phyloP scores from a whole-genome alignment of 2,888 invertebrate genomes.

The Caenorhabditis virilis region DNA sequence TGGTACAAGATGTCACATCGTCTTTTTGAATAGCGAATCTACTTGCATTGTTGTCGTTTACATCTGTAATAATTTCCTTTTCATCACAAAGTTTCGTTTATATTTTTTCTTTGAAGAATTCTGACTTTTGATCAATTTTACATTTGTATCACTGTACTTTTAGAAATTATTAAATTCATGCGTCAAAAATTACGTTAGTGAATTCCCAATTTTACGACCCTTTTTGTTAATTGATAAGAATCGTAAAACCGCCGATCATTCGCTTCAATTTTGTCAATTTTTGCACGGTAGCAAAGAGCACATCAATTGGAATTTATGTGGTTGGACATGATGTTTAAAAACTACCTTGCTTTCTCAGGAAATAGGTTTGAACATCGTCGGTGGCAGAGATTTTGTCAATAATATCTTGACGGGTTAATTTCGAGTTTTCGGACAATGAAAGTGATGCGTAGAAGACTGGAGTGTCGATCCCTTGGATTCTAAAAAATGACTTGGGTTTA shows the following conservation, averaged over 20 bases:
- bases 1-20: slow-evolving; percentile 22
- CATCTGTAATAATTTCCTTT: neutral
- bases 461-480: slow-evolving; percentile 23
- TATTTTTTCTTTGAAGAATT: neutral
- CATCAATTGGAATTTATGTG: neutral
- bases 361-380: slow-evolving; percentile 25
- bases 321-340: neutral
- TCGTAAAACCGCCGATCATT: too few relatives aligned
- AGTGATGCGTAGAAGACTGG: slow-evolving; percentile 29
- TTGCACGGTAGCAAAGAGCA: neutral
- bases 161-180: too few relatives aligned
- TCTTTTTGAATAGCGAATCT: neutral
- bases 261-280: too few relatives aligned
- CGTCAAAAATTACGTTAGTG: neutral
- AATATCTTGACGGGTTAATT: slow-evolving; percentile 26
- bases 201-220: slow-evolving; percentile 9
- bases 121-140: neutral
- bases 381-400: slow-evolving; percentile 22
- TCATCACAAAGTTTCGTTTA: neutral
- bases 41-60: neutral
- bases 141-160: neutral
- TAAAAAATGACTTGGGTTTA: neutral
- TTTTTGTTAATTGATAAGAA: slow-evolving; percentile 8
- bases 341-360: slow-evolving; percentile 23
- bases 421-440: slow-evolving; percentile 2